Evolutionary conservation across 2,113 vertebrate genomes (phyloP).

Genomic region (Petromus typicus): DNA sequence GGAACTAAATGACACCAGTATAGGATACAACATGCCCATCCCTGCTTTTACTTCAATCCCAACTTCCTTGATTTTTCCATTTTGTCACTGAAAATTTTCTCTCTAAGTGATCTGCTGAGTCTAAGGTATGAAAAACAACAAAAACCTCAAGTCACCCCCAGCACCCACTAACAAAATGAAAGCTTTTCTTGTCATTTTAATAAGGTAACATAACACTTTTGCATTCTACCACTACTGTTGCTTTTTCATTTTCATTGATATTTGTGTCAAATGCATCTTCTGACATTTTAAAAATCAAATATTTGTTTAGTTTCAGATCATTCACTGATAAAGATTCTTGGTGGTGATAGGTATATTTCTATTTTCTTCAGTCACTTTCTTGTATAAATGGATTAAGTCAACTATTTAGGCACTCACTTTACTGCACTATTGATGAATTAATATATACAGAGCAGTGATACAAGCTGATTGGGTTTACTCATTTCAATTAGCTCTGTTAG

Average conservation of each 20-base stretch:
- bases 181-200: neutral
- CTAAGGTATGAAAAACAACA: neutral
- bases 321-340: neutral
- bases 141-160: neutral
- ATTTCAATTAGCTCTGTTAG: neutral
- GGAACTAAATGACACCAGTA: neutral
- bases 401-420: neutral
- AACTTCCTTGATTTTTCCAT: neutral
- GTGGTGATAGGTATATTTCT: neutral
- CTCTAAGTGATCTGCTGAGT: neutral
- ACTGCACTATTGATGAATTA: neutral
- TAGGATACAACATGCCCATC: neutral
- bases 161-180: neutral
- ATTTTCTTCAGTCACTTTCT: conserved; percentile 39
- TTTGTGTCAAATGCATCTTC: neutral
- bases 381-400: conserved; percentile 7
- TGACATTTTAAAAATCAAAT: conserved; percentile 21
- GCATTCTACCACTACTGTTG: neutral
- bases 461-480: neutral
- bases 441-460: neutral
- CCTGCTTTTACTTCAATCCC: neutral
- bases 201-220: neutral
- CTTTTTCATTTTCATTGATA: conserved; percentile 8
- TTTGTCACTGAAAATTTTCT: neutral
- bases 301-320: neutral